Evolutionary conservation across 1,140 invertebrate genomes (phyloP), one percentile per base, ranked within the genome.

Genomic region (Drosophila ficusphila): DNA sequence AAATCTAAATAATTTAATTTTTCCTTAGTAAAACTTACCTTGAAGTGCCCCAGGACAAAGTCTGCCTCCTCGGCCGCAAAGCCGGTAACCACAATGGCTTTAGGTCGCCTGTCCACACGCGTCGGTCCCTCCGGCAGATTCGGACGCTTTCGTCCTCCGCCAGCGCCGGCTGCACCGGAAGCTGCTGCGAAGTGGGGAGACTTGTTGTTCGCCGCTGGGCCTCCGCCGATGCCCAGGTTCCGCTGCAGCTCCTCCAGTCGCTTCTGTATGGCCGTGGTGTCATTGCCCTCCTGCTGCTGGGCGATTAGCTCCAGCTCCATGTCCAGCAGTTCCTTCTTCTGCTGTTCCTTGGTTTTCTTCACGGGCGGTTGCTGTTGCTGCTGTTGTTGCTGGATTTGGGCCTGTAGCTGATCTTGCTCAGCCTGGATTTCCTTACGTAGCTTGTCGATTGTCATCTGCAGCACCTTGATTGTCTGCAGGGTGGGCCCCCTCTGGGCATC

Each of bases 211-310:
- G 56, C 34, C 16, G 34, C 41, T 8, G 31, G 56, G n/a, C 38
- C 36, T 27, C 44, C 64, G 4, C 56, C 49, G 6, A 31, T 56
- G 4, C 86, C 85, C 14, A 91, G 68, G 29, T 75, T 91, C n/a
- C 90, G 83, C 61, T 91, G 91, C 12, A 91, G 61, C 48, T 91
- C 90, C 53, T 91, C 90, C 5, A 91, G 51, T 21, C 90, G 74
- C 25, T 90, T 91, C 49, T 91, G 91, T 54, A 91, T 79, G 49
- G 77, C 90, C 6, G 79, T 74, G 4, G 91, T 91, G 41, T 91
- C 91, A 34, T 91, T 91, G 1, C 91, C 91, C 57, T 91, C 90
- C 38, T 91, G 91, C 27, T 91, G 90, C 44, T 91, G 90, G 21
- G 90, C 90, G 56, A 91, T 78, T 1, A 91, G 65, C 62, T 91